Conservation (phyloP, 2,888 invertebrate genomes). For the Phortica okadai region DNA sequence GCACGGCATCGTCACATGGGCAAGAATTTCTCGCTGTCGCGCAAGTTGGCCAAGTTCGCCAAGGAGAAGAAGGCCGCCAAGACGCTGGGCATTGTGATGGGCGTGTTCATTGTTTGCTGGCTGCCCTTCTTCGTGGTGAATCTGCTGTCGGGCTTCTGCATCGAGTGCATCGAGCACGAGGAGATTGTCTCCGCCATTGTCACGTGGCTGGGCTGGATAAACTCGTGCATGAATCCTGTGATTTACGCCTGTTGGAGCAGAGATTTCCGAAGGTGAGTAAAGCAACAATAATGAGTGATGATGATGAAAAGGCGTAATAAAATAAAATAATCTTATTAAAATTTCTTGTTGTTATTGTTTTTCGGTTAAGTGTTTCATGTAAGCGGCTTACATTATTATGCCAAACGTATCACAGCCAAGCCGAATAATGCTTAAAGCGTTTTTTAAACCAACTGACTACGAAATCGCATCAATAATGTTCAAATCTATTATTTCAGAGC, state of each 20-base stretch:
- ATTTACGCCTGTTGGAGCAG: constrained; percentile 99
- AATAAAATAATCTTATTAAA: too few species aligned
- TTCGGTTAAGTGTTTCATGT: too few species aligned
- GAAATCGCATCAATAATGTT: constrained; percentile 1
- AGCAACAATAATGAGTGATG: too few species aligned
- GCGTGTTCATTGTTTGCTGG: constrained; percentile 98
- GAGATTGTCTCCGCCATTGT: constrained; percentile 92
- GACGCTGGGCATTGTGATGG: constrained; percentile 97
- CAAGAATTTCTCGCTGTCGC: constrained; percentile 94
- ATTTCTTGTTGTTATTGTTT: too few species aligned
- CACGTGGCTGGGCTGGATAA: constrained; percentile 97
- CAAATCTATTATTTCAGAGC: constrained; percentile 82
- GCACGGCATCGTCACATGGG: constrained; percentile 84
- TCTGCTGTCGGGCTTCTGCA: constrained; percentile 92
- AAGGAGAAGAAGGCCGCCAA: constrained; percentile 99
- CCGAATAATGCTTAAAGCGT: background rate
- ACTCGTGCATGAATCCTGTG: constrained; percentile 97
- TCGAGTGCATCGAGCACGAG: constrained; percentile 90
- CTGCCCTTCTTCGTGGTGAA: constrained; percentile 98
- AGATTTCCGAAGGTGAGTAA: constrained; percentile 91
- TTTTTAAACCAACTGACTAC: background rate
- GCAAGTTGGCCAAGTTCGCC: constrained; percentile 95
- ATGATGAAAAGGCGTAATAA: too few species aligned
- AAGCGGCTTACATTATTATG: background rate
- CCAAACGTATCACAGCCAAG: background rate